These are phyloP conservation scores for Parasteatoda tepidariorum DNA, from an alignment of 1,140 invertebrate species.

Conservation along the genomic window DNA sequence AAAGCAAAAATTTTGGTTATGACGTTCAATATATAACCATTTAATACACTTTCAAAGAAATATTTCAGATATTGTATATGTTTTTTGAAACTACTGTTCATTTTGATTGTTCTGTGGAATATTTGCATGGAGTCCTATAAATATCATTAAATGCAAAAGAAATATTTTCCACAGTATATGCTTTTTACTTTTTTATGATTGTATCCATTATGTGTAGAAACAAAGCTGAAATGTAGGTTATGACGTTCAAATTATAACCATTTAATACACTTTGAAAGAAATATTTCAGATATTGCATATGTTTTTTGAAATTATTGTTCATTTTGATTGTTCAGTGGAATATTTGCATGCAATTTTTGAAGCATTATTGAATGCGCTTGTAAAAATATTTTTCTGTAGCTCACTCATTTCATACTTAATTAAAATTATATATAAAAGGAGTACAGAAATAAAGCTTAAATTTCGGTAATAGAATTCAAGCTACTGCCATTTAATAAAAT, in stretches of 20 bases:
- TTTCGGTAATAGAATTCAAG: neutral
- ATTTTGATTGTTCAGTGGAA: neutral
- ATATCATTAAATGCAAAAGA: neutral
- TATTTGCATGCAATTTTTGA: neutral
- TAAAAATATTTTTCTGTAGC: neutral
- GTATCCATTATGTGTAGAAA: neutral
- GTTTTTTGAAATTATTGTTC: neutral
- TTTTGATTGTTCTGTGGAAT: neutral
- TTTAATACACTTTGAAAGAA: constrained; percentile 1
- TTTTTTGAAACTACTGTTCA: neutral
- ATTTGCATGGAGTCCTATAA: neutral
- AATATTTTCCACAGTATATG: neutral
- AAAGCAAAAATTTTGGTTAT: neutral
- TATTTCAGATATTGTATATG: neutral
- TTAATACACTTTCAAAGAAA: constrained; percentile 1
- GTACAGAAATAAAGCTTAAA: neutral
- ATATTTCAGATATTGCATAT: neutral
- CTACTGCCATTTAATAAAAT: constrained; percentile 5
- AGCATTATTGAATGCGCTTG: neutral
- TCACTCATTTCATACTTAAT: neutral
- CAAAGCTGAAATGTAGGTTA: neutral
- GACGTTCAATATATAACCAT: neutral
- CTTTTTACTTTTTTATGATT: too few species aligned
- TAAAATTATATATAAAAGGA: neutral
- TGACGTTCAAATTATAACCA: neutral